Base-by-base conservation (phyloP, 2,797 vertebrate genomes). In the Rhinatrema bivittatum region DNA sequence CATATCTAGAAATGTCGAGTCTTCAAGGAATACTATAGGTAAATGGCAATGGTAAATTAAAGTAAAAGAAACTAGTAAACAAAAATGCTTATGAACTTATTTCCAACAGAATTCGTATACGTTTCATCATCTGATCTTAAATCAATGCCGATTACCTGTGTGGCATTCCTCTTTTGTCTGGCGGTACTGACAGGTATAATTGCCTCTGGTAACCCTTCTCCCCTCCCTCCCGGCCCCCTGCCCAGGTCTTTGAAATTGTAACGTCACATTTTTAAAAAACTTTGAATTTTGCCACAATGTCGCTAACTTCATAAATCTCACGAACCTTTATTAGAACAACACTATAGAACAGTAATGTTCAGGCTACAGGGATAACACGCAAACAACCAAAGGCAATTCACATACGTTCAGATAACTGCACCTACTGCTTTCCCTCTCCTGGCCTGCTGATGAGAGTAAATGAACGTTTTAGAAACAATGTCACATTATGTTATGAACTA, bases 231-330 rank as follows among this genome's bases (percentile, higher is more conserved):
- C n/a, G n/a, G n/a, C n/a, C n/a, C n/a, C n/a, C n/a, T n/a, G n/a
- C n/a, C n/a, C 57, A 18, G 29, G 25, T 36, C 53, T 67, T 64
- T 58, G 53, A 65, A 36, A 45, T 43, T 44, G 34, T 39, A 48
- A 26, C 58, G 42, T 62, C 62, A 61, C 30, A 21, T 34, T 55
- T 60, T 54, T 42, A 54, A 61, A 55, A 62, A 58, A 17, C 28
- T 42, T 45, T 53, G 27, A 50, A 16, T 35, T 46, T 10, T 30
- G n/a, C n/a, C n/a, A n/a, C n/a, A n/a, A n/a, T n/a, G n/a, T n/a
- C n/a, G n/a, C n/a, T n/a, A n/a, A n/a, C n/a, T n/a, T n/a, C n/a
- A n/a, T n/a, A n/a, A n/a, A n/a, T n/a, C n/a, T n/a, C n/a, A n/a
- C n/a, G n/a, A n/a, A 34, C 14, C n/a, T n/a, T n/a, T n/a, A n/a